A percentile compares a stretch with the other conserved stretches of the same genome.
phyloP scores from a whole-genome alignment of 2,888 invertebrate genomes.

The Drosophila villosipedis region DNA sequence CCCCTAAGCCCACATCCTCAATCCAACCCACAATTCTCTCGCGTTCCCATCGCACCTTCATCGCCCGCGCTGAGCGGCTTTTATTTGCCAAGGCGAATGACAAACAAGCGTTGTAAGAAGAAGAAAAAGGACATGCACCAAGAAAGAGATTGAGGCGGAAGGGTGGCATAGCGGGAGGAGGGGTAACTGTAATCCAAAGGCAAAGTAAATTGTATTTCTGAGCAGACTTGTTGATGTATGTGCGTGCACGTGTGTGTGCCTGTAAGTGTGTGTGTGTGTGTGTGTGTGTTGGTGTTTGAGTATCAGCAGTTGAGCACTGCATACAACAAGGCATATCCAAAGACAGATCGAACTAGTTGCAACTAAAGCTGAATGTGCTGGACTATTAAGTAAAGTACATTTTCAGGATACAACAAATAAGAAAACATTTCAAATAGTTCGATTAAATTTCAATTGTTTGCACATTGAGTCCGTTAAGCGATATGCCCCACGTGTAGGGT shows the following conservation, averaged over 20 bases:
- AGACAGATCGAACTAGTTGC: neutral
- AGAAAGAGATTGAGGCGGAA: neutral
- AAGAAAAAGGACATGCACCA: slow-evolving; percentile 41
- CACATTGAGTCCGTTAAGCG: neutral
- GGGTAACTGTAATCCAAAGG: slow-evolving; percentile 69
- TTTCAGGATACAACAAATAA: too few relatives aligned
- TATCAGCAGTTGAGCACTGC: slow-evolving; percentile 29
- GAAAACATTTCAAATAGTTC: neutral
- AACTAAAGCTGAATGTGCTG: neutral
- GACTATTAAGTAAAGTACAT: neutral
- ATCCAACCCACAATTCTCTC: neutral
- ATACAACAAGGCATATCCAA: slow-evolving; percentile 4
- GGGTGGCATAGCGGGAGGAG: neutral
- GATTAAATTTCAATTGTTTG: neutral
- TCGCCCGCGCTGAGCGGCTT: slow-evolving; percentile 53
- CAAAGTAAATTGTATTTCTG: slow-evolving; percentile 80
- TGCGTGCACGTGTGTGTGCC: slow-evolving; percentile 7
- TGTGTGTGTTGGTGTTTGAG: slow-evolving; percentile 8
- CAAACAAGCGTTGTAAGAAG: slow-evolving; percentile 63
- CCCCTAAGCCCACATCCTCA: neutral
- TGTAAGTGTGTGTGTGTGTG: slow-evolving; percentile 29
- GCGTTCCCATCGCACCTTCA: slow-evolving; percentile 15
- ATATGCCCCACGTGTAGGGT: slow-evolving; percentile 32
- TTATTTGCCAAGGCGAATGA: slow-evolving; percentile 78
- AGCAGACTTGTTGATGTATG: slow-evolving; percentile 76